Evolutionary conservation across 1,140 invertebrate species (phyloP).

Genomic region (Melitaea cinxia): DNA sequence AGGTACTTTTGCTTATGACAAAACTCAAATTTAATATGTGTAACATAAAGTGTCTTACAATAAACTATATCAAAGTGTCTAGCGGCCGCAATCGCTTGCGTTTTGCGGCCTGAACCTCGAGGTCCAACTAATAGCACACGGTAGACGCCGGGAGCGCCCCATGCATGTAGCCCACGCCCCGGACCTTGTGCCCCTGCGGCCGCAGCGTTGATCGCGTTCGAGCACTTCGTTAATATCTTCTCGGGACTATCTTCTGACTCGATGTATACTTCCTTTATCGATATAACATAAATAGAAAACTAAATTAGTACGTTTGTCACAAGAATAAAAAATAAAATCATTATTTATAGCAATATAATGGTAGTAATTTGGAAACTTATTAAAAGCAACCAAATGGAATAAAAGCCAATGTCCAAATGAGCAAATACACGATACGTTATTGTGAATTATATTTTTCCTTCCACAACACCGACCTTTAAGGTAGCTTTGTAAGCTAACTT

Average conservation of each 20-base stretch:
- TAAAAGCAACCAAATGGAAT: too few relatives aligned
- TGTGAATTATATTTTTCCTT: not conserved
- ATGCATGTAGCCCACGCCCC: slow-evolving; percentile 50
- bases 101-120: slow-evolving; percentile 73
- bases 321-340: too few relatives aligned
- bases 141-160: slow-evolving; percentile 66
- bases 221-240: slow-evolving; percentile 52
- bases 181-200: slow-evolving; percentile 55
- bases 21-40: too few relatives aligned
- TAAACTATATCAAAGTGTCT: slow-evolving; percentile 76
- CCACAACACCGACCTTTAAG: slow-evolving; percentile 50
- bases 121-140: slow-evolving; percentile 79
- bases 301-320: too few relatives aligned
- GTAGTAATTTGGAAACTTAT: too few relatives aligned
- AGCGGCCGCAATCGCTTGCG: slow-evolving; percentile 67
- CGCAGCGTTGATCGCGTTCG: slow-evolving; percentile 59
- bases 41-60: slow-evolving; percentile 45
- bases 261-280: slow-evolving; percentile 58
- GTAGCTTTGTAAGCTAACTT: slow-evolving; percentile 66
- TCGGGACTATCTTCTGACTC: slow-evolving; percentile 48
- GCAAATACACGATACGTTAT: too few relatives aligned
- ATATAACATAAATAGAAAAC: too few relatives aligned
- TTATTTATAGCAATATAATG: too few relatives aligned
- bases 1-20: too few relatives aligned
- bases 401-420: too few relatives aligned